Evolutionary conservation across 2,797 vertebrate species (phyloP), one percentile per base, ranked within the genome.

Genomic region (Sus cebifrons): DNA sequence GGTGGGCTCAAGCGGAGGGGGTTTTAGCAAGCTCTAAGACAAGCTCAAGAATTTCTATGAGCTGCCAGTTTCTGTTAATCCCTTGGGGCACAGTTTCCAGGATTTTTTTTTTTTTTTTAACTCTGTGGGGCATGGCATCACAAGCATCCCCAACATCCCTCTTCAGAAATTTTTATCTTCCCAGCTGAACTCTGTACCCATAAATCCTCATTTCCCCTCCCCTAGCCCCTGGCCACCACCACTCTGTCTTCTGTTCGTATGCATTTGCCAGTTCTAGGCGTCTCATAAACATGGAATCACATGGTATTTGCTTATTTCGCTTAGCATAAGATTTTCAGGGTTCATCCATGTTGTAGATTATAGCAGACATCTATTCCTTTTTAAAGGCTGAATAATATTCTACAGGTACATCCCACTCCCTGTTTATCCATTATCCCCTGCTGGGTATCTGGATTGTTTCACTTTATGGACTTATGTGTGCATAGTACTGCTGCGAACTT

Each of bases 391-490:
- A n/a, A 1, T 23, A 18, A 4, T 40, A 25, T 18, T 89, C 29
- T 8, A 18, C 0, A 1, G 0, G 0, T 0, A 6, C 15, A 25
- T 3, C 2, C 11, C 7, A 3, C 3, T 0, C 56, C 20, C 23
- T 16, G 9, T 54, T 25, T 32, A 0, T 2, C n/a, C 17, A 0
- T 52, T 40, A 12, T 2, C 49, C 1, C 0, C 3, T 21, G 67
- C 2, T 0, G 21, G 71, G 10, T 4, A 2, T 10, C n/a, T 10
- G 70, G 71, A 12, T 32, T 40, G 18, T 65, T 85, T 49, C 15
- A 12, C 44, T 7, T 67, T 73, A 29, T 3, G 32, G 84, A 49
- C 6, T 75, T 56, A 0, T 18, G 44, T 44, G 32, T 27, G 83
- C 29, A 4, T 21, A 11, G 3, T 2, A 25, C 44, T 27, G 36